A percentile compares a stretch with the other conserved stretches of the same genome.
Evolutionary conservation across 2,113 vertebrate species (phyloP).

Genomic region (Sigmodon hispidus): DNA sequence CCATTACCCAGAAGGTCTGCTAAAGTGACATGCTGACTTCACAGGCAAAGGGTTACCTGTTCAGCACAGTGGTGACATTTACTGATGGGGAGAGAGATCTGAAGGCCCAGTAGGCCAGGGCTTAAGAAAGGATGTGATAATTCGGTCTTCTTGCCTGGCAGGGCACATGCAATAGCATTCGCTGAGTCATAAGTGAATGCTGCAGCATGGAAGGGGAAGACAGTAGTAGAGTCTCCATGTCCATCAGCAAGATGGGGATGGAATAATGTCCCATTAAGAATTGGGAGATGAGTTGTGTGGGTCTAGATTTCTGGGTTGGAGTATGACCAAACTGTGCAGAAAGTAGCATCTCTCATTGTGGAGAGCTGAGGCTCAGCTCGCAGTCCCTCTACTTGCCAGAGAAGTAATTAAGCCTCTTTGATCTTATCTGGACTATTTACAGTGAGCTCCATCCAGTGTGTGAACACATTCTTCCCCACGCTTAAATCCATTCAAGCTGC

Average conservation of each 20-base stretch:
- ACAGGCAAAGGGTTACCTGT: conserved; percentile 41
- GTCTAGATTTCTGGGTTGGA: neutral
- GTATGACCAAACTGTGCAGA: neutral
- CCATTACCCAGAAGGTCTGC: neutral
- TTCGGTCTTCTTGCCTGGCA: conserved; percentile 54
- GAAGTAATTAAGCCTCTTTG: conserved; percentile 19
- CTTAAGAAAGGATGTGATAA: conserved; percentile 62
- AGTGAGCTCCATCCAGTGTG: neutral
- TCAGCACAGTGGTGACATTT: conserved; percentile 37
- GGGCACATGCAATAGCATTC: conserved; percentile 29
- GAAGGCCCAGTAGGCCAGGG: conserved; percentile 42
- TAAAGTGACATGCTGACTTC: conserved; percentile 48
- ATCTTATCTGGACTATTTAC: neutral
- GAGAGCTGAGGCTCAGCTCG: neutral
- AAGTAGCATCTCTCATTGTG: neutral
- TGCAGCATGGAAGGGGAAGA: conserved; percentile 5
- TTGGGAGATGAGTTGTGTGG: fast-evolving
- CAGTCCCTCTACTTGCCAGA: neutral
- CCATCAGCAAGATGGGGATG: neutral
- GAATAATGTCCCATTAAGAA: neutral
- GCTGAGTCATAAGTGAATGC: conserved; percentile 73
- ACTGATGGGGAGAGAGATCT: conserved; percentile 63
- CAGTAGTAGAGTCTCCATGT: neutral
- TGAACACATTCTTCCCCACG: neutral
- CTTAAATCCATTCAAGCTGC: conserved; percentile 21